A percentile compares a stretch with the other conserved stretches of the same genome.
phyloP scores from a whole-genome alignment of 2,888 invertebrate species.

The Cotesia congregata region DNA sequence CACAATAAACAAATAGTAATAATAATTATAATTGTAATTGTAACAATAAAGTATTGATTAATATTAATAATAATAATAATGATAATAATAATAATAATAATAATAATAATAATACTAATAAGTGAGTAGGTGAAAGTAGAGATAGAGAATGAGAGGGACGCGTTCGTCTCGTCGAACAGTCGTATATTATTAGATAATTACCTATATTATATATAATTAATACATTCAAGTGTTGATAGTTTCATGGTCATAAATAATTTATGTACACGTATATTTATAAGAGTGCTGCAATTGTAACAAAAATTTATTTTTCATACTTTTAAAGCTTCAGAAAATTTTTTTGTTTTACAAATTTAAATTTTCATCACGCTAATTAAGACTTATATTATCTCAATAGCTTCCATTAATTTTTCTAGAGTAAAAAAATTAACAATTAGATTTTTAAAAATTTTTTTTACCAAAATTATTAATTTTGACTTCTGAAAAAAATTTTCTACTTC shows the following conservation, averaged over 20 bases:
- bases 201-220: background rate
- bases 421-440: no score
- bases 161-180: constrained; percentile 39
- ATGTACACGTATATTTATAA: constrained; percentile 2
- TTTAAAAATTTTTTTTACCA: no score
- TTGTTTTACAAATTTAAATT: no score
- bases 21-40: constrained; percentile 40
- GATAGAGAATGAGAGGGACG: constrained; percentile 49
- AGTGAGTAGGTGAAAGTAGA: constrained; percentile 45
- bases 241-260: background rate
- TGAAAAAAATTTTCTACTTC: no score
- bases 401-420: no score
- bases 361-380: no score
- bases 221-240: background rate
- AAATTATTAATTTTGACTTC: no score
- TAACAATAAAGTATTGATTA: constrained; percentile 23
- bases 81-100: constrained; percentile 46
- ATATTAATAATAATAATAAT: constrained; percentile 39
- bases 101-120: constrained; percentile 42
- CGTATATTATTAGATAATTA: constrained; percentile 6
- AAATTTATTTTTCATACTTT: no score
- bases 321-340: no score
- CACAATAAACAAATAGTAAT: constrained; percentile 15
- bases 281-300: no score
- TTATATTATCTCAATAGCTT: no score